Evolutionary conservation across 2,888 invertebrate species (phyloP).

Genomic region (Acrobasis repandana): DNA sequence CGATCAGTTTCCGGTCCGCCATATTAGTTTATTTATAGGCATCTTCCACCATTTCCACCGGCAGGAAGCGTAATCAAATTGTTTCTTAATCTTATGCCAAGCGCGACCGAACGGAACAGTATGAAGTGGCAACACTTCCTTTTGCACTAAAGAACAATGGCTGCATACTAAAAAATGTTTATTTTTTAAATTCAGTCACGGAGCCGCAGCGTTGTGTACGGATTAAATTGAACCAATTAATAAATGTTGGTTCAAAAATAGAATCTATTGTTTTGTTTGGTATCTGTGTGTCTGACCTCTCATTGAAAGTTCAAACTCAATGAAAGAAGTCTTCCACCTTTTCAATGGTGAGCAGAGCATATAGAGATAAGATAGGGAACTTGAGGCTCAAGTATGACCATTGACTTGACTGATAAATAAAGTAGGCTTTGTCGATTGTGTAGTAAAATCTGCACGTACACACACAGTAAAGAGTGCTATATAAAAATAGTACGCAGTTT

Average conservation of each 20-base stretch:
- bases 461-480: too few species aligned
- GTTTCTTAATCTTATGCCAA: slow-evolving; percentile 67
- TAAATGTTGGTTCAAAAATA: slow-evolving; percentile 10
- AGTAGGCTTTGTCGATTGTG: not conserved
- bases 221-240: slow-evolving; percentile 16
- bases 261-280: slow-evolving; percentile 7
- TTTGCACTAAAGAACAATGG: slow-evolving; percentile 36
- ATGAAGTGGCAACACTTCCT: slow-evolving; percentile 62
- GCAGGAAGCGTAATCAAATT: slow-evolving; percentile 64
- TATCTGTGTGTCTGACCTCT: slow-evolving; percentile 15
- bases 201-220: slow-evolving; percentile 4
- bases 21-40: slow-evolving; percentile 67
- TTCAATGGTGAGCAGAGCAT: slow-evolving; percentile 3
- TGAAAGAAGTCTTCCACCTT: slow-evolving; percentile 10
- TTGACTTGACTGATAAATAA: slow-evolving; percentile 10
- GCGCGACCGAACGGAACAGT: slow-evolving; percentile 59
- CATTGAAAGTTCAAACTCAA: slow-evolving; percentile 19
- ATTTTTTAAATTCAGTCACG: slow-evolving; percentile 17
- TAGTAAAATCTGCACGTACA: too few species aligned
- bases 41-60: slow-evolving; percentile 40
- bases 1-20: slow-evolving; percentile 58
- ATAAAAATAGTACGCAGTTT: too few species aligned
- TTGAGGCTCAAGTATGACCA: slow-evolving; percentile 14
- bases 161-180: slow-evolving; percentile 20
- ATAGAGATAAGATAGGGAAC: slow-evolving; percentile 5